Evolutionary conservation across 2,113 vertebrate species (phyloP).

Genomic region (Larimichthys crocea): DNA sequence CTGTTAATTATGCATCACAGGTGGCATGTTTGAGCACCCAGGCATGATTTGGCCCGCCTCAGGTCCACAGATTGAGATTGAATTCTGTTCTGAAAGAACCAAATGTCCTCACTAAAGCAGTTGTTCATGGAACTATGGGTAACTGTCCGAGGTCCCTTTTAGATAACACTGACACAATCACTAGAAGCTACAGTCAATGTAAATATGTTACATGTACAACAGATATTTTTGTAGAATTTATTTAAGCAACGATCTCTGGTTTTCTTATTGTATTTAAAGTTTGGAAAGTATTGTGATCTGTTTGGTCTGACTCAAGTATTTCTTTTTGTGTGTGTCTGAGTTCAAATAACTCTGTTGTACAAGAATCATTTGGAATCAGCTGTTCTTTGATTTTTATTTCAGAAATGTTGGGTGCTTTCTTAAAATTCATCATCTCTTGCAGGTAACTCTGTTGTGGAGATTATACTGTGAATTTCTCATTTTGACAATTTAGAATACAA

Average conservation of each 20-base stretch:
- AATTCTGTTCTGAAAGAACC: conserved; percentile 15
- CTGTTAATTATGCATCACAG: too few relatives aligned
- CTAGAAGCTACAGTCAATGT: conserved; percentile 83
- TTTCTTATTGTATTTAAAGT: conserved; percentile 80
- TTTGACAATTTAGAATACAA: conserved; percentile 53
- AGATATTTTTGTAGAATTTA: conserved; percentile 95
- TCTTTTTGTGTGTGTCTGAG: conserved; percentile 40
- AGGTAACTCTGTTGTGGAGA: conserved; percentile 49
- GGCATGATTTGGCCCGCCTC: too few relatives aligned
- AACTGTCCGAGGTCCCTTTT: conserved; percentile 11
- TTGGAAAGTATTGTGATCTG: conserved; percentile 70
- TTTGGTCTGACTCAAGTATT: conserved; percentile 66
- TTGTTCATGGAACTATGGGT: neutral
- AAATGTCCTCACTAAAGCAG: conserved; percentile 8
- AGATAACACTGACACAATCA: conserved; percentile 42
- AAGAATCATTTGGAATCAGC: conserved; percentile 38
- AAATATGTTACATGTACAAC: conserved; percentile 96
- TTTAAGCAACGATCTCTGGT: conserved; percentile 90
- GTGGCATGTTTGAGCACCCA: too few relatives aligned
- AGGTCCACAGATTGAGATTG: neutral
- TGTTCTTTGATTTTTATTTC: conserved; percentile 35
- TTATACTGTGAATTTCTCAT: conserved; percentile 65
- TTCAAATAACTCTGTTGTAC: conserved; percentile 38
- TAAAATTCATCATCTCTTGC: conserved; percentile 42
- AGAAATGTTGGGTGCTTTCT: conserved; percentile 48